A percentile compares a stretch with the other conserved stretches of the same genome.
These are phyloP conservation scores for Pogonocherus hispidulus DNA, from an alignment of 2,888 invertebrate species.

Conservation along the genomic window DNA sequence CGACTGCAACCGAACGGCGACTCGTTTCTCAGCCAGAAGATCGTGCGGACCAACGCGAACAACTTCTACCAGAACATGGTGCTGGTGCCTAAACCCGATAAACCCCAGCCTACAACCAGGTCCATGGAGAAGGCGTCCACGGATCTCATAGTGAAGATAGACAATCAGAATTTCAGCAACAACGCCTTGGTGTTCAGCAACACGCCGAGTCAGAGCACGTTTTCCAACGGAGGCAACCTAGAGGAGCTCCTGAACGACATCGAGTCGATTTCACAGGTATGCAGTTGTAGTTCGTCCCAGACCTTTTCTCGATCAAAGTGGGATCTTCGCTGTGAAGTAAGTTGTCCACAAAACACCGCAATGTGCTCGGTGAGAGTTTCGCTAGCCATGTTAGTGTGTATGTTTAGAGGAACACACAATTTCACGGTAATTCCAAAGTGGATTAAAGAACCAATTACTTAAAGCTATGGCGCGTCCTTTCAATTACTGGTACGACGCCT, in stretches of 20 bases:
- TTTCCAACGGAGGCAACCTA: constrained; percentile 73
- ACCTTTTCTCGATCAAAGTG: no score
- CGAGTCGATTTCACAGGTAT: constrained; percentile 71
- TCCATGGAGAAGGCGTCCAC: constrained; percentile 60
- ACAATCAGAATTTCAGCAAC: constrained; percentile 61
- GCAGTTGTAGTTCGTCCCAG: background rate
- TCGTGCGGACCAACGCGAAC: constrained; percentile 54
- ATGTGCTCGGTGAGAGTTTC: no score
- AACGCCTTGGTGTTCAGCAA: constrained; percentile 50
- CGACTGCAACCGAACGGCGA: constrained; percentile 18
- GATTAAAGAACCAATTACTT: no score
- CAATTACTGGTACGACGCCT: no score
- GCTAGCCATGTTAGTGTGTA: no score
- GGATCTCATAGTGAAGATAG: constrained; percentile 66
- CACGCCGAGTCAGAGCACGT: constrained; percentile 60
- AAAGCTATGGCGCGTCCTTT: no score
- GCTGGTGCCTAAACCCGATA: constrained; percentile 50
- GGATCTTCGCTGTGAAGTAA: no score
- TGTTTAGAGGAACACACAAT: no score
- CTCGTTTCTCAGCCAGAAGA: constrained; percentile 48
- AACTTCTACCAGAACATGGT: constrained; percentile 57
- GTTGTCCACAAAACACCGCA: no score
- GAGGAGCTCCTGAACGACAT: constrained; percentile 80
- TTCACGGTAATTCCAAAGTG: no score
- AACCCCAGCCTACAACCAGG: constrained; percentile 42